A percentile compares a stretch with the other conserved stretches of the same genome.
Conservation (phyloP, 2,113 vertebrate genomes). For the Pteropus alecto region DNA sequence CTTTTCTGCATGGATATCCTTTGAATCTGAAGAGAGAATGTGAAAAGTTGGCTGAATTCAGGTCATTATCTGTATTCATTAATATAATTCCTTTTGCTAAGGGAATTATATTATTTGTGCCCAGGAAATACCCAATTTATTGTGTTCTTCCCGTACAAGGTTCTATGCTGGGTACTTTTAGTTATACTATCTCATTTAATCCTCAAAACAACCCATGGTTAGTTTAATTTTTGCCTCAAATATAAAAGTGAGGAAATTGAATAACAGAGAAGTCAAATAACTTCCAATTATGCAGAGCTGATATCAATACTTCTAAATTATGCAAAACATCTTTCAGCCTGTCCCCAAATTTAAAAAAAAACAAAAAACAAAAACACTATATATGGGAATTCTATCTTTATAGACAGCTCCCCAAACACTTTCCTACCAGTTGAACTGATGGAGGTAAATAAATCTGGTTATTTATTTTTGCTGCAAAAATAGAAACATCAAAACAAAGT, state of each 20-base stretch:
- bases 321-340: background rate
- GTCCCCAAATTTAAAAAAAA: background rate
- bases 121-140: background rate
- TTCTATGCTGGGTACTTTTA: background rate
- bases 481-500: background rate
- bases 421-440: background rate
- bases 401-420: background rate
- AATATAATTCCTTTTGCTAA: background rate
- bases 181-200: background rate
- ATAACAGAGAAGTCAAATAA: background rate
- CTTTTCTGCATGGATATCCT: background rate
- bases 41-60: background rate
- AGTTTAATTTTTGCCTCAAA: background rate
- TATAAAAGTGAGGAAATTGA: background rate
- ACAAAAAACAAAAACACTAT: background rate
- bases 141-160: background rate
- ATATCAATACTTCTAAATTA: background rate
- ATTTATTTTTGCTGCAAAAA: background rate
- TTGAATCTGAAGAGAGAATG: background rate
- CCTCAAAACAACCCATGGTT: background rate
- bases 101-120: background rate
- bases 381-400: background rate
- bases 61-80: background rate
- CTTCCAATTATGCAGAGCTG: background rate
- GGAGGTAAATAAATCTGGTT: background rate